These are phyloP conservation scores for Tyria jacobaeae DNA, from an alignment of 2,888 invertebrate species.

Conservation along the genomic window DNA sequence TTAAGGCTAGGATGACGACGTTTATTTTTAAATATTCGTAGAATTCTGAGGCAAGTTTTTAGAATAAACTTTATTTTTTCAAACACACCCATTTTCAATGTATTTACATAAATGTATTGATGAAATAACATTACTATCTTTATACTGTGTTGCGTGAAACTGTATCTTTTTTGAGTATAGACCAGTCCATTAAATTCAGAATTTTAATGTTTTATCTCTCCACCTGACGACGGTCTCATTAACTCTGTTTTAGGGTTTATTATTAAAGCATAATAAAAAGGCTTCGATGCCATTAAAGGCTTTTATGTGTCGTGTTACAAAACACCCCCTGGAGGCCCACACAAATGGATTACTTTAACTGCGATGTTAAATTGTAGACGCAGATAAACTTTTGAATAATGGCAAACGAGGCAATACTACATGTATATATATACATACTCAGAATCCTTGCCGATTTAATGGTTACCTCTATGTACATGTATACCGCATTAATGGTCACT, in stretches of 20 bases:
- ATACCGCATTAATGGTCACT: too few species aligned
- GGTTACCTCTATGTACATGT: background rate
- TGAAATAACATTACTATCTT: too few species aligned
- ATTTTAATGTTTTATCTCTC: background rate
- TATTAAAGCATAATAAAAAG: conserved; percentile 51
- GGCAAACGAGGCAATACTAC: background rate
- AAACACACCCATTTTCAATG: too few species aligned
- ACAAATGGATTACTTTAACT: conserved; percentile 43
- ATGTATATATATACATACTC: background rate
- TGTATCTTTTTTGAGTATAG: too few species aligned
- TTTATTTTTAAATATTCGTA: too few species aligned
- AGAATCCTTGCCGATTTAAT: background rate
- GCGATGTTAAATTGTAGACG: conserved; percentile 14
- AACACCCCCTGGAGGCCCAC: conserved; percentile 37
- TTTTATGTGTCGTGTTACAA: conserved; percentile 45
- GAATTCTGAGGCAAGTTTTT: too few species aligned
- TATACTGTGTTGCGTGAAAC: too few species aligned
- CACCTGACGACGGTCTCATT: background rate
- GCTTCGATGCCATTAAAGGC: conserved; percentile 44
- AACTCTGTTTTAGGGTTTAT: conserved; percentile 40
- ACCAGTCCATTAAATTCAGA: too few species aligned
- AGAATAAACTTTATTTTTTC: too few species aligned
- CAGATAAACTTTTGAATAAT: conserved; percentile 9
- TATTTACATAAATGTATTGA: too few species aligned
- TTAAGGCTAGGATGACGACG: too few species aligned